phyloP scores from a whole-genome alignment of 2,113 vertebrate species.

The Corythoichthys haematopterus region DNA sequence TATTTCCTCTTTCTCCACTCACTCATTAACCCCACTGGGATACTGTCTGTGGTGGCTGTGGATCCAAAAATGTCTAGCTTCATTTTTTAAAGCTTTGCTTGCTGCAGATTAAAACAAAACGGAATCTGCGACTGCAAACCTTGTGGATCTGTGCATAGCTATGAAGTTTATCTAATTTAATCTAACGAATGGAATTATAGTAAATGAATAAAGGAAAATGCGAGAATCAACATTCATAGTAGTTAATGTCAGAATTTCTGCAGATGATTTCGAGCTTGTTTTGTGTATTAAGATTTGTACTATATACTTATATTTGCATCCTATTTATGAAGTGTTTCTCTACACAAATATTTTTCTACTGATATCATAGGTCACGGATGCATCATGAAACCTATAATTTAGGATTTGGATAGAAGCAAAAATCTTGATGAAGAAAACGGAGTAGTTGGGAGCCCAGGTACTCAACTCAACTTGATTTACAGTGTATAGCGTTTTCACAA shows the following conservation, averaged over 20 bases:
- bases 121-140: not conserved
- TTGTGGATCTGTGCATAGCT: not conserved
- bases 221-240: not conserved
- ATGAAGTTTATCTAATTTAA: not conserved
- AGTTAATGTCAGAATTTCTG: too few relatives aligned
- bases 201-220: not conserved
- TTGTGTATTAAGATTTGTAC: too few relatives aligned
- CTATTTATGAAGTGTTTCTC: too few relatives aligned
- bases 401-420: too few relatives aligned
- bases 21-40: slow-evolving; percentile 64
- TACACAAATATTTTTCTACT: not conserved
- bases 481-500: too few relatives aligned
- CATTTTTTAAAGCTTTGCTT: slow-evolving; percentile 15
- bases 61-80: slow-evolving; percentile 15
- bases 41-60: slow-evolving; percentile 20
- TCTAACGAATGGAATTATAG: not conserved
- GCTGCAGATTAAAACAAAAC: not conserved
- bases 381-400: too few relatives aligned
- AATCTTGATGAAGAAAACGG: too few relatives aligned
- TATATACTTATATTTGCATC: too few relatives aligned
- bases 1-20: slow-evolving; percentile 70
- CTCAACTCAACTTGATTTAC: too few relatives aligned
- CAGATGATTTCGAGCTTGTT: too few relatives aligned
- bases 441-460: too few relatives aligned
- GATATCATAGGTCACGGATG: too few relatives aligned